Evolutionary conservation across 2,888 invertebrate species (phyloP).

Genomic region (Nasonia oneida): DNA sequence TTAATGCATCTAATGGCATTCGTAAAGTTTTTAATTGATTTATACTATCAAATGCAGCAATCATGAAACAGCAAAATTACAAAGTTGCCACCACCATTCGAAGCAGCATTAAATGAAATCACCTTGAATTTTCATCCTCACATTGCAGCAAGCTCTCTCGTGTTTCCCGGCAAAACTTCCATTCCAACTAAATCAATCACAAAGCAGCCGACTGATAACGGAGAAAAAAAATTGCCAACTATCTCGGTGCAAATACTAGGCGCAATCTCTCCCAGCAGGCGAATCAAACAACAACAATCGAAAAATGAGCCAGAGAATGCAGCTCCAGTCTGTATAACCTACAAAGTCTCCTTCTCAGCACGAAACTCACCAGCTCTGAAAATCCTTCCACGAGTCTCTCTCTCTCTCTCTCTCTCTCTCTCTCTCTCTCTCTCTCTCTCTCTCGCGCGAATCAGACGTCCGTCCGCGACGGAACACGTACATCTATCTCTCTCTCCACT

Average conservation of each 20-base stretch:
- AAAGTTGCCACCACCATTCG: neutral
- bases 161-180: neutral
- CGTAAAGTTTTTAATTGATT: conserved; percentile 7
- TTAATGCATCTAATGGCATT: neutral
- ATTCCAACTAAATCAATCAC: conserved; percentile 1
- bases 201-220: neutral
- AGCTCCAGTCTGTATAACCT: neutral
- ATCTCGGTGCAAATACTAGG: neutral
- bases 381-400: neutral
- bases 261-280: neutral
- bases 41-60: neutral
- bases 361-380: neutral
- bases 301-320: neutral
- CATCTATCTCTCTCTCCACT: neutral
- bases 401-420: neutral
- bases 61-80: neutral
- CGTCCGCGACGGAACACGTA: neutral
- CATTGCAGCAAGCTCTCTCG: neutral
- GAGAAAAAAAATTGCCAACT: neutral
- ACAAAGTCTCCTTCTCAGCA: neutral
- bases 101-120: neutral
- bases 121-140: neutral
- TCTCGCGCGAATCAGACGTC: neutral
- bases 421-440: neutral
- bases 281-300: neutral